These are phyloP conservation scores for Brienomyrus longianalis DNA, from an alignment of 2,113 vertebrate genomes.

Conservation along the genomic window DNA sequence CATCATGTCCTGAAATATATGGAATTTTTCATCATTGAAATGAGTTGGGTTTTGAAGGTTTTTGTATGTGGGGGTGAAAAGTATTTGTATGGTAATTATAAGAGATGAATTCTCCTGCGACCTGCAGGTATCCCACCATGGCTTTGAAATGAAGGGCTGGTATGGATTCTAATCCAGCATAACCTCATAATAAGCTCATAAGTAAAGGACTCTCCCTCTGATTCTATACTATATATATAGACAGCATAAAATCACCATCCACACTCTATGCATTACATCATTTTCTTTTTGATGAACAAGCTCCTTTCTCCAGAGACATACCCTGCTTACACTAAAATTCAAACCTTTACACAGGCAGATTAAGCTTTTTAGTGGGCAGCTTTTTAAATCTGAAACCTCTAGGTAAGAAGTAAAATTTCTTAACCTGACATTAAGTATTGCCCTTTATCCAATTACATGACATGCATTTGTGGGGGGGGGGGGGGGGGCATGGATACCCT, in stretches of 20 bases:
- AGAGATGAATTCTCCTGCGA: conserved; percentile 29
- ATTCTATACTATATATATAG: not conserved
- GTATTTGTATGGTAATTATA: conserved; percentile 41
- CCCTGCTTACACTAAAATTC: not conserved
- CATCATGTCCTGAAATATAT: conserved; percentile 6
- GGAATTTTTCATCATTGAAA: not conserved
- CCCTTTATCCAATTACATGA: not conserved
- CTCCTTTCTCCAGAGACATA: not conserved
- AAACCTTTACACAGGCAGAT: not conserved
- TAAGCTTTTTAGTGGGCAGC: not conserved
- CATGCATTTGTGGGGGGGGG: not conserved
- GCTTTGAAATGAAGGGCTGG: conserved; percentile 36
- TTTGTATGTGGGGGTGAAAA: conserved; percentile 11
- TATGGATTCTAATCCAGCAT: not conserved
- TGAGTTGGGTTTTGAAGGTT: conserved; percentile 5
- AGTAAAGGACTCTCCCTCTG: not conserved
- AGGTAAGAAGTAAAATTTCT: not conserved
- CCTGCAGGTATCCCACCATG: conserved; percentile 26
- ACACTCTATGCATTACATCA: not conserved
- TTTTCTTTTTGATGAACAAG: not conserved
- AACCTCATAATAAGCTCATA: not conserved
- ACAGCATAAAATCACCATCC: not conserved
- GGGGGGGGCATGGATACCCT: too few relatives aligned
- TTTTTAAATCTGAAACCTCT: not conserved
- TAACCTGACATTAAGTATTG: not conserved